Evolutionary conservation across 2,888 invertebrate genomes (phyloP), one percentile per base, ranked within the genome.

Genomic region (Hartigia nigra): DNA sequence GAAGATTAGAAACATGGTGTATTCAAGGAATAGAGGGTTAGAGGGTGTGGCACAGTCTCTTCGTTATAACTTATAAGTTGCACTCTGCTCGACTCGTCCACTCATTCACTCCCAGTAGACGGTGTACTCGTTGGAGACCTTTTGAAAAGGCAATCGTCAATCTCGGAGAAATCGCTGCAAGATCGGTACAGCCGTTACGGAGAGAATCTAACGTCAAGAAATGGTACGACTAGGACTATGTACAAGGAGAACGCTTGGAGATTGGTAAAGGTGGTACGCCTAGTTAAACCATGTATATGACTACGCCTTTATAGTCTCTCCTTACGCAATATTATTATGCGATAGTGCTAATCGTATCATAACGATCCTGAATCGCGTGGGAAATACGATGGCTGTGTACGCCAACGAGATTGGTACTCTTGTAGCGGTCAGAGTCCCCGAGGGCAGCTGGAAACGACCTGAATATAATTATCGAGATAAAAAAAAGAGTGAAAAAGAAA

Each of bases 271-370:
- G 55, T 23, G 55, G 55, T 55, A 55, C 55, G 55, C 55, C 55
- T 9, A 9, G 55, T 55, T 55, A 55, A 55, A 55, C 23, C 23
- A 9, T 23, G 23, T 55, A 55, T 55, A 55, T 14, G 72, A 72
- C 72, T 72, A 72, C 72, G 72, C 72, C 72, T 72, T 32, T 12
- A n/a, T n/a, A 31, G 72, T 31, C 32, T 34, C 72, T 12, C 12
- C 34, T 72, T 72, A 72, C 72, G 72, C 31, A 72, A 72, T 72
- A 72, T 72, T 34, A 34, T 72, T 72, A 72, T 72, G 72, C 72
- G 72, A 72, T 72, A 72, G 72, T 32, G 72, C 12, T 34, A 72
- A 31, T 72, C 72, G 72, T 72, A 72, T 72, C 72, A 34, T 31
- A 31, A 34, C 72, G 72, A 32, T 72, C 11, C 72, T 34, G 72